Base-by-base conservation (phyloP, 2,797 vertebrate species). In the Rhincodon typus region DNA sequence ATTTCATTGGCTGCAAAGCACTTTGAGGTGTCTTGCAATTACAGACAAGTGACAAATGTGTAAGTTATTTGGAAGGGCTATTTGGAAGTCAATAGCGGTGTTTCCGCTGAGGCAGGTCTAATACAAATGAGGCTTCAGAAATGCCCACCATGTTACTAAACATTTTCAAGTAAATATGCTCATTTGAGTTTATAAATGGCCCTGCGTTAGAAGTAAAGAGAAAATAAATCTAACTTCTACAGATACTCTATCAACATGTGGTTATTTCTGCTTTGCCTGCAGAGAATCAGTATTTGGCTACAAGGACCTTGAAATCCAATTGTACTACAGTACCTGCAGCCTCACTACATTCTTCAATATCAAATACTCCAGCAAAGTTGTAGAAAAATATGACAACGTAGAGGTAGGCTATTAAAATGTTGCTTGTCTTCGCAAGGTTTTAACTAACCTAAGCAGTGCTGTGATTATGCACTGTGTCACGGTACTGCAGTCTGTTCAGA, bases 261-360 rank as follows among this genome's bases (percentile, higher is more conserved):
- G 42, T 72, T 94, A 72, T 94, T 72, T 94, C 67, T 94, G 38
- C 93, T 94, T 94, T 70, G 93, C 93, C 66, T 97, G 95, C 97
- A 99, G 99, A 96, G 99, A 99, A 97, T 98, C 99, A 96, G 99
- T 99, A 30, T 99, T 99, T 97, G 99, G 99, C 97, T 99, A 99
- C 97, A 99, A 99, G 96, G 99, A 99, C 95, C 98, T 99, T 97
- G 99, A 99, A 97, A 98, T 98, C 87, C 96, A 98, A 96, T 97
- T 99, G 96, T 99, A 98, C 97, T 99, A 99, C 96, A 98, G 98
- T 0, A 99, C 99, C 96, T 99, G 99, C 91, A 99, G 98, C 97
- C 97, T 99, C 95, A 98, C 98, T 96, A 99, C 98, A 0, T 98
- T 99, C 96, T 99, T 99, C 97, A 99, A 99, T 97, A 97, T 99